phyloP scores from a whole-genome alignment of 2,113 vertebrate species.

The Syngnathoides biaculeatus region DNA sequence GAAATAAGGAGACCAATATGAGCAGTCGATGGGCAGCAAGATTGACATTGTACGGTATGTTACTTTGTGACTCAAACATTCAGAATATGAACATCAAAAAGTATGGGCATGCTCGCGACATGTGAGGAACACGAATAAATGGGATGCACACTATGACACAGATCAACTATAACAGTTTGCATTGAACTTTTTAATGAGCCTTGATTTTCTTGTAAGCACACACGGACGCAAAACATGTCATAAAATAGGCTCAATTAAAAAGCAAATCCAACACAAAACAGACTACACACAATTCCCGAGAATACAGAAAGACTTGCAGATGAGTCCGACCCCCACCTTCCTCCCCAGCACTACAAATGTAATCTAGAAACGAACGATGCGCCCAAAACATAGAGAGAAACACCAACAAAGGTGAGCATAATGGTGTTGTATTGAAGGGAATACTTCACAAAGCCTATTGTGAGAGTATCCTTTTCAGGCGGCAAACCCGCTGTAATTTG shows the following conservation, averaged over 20 bases:
- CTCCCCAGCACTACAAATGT: constrained; percentile 48
- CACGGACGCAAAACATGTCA: constrained; percentile 17
- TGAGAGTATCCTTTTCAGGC: constrained; percentile 72
- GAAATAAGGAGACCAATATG: neutral
- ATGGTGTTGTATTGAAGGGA: constrained; percentile 68
- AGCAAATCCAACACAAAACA: constrained; percentile 24
- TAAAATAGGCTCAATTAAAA: constrained; percentile 21
- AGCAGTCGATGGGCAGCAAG: neutral
- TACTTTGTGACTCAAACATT: neutral
- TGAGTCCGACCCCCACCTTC: constrained; percentile 30
- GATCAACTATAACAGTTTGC: neutral
- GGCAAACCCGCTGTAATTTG: constrained; percentile 71
- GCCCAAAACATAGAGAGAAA: constrained; percentile 69
- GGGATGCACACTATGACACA: constrained; percentile 2
- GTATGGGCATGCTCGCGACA: neutral
- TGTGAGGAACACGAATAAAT: constrained; percentile 2
- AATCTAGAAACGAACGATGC: constrained; percentile 68
- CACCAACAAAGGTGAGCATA: constrained; percentile 74
- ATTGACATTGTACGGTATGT: neutral
- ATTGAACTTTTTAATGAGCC: constrained; percentile 6
- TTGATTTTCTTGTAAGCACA: constrained; percentile 18
- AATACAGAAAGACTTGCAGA: constrained; percentile 41
- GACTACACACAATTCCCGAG: constrained; percentile 42
- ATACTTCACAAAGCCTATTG: constrained; percentile 75
- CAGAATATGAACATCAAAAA: neutral